A percentile compares a stretch with the other conserved stretches of the same genome.
Evolutionary conservation across 2,797 vertebrate species (phyloP).

Genomic region (Orestias chungarensis): DNA sequence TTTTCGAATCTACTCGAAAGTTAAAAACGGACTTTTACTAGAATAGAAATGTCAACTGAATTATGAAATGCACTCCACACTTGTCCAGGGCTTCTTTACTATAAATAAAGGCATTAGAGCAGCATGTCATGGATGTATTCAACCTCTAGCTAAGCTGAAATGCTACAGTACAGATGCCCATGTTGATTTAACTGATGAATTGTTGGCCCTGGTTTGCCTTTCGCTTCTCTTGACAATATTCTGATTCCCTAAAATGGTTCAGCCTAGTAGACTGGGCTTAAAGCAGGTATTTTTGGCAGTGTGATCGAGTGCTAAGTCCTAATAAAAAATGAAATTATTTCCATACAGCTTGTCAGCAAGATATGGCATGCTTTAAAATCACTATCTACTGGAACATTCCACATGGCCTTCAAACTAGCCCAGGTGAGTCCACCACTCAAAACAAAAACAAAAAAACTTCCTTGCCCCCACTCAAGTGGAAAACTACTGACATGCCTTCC

Average conservation of each 20-base stretch:
- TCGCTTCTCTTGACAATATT: background rate
- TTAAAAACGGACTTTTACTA: background rate
- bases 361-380: background rate
- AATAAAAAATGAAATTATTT: background rate
- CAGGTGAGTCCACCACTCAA: too few species aligned
- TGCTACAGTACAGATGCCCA: too few species aligned
- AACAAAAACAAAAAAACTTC: too few species aligned
- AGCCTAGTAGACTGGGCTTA: background rate
- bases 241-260: background rate
- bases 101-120: background rate
- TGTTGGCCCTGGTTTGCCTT: background rate
- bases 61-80: background rate
- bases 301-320: background rate
- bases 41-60: background rate
- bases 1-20: background rate
- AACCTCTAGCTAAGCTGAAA: too few species aligned
- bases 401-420: too few species aligned
- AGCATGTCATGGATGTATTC: background rate
- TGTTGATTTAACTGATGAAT: background rate
- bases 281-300: background rate
- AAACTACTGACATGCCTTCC: too few species aligned
- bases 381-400: too few species aligned
- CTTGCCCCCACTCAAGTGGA: too few species aligned
- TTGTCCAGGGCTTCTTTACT: background rate
- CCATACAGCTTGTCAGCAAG: background rate